phyloP scores from a whole-genome alignment of 2,888 invertebrate species.

The Criorhina ranunculi region DNA sequence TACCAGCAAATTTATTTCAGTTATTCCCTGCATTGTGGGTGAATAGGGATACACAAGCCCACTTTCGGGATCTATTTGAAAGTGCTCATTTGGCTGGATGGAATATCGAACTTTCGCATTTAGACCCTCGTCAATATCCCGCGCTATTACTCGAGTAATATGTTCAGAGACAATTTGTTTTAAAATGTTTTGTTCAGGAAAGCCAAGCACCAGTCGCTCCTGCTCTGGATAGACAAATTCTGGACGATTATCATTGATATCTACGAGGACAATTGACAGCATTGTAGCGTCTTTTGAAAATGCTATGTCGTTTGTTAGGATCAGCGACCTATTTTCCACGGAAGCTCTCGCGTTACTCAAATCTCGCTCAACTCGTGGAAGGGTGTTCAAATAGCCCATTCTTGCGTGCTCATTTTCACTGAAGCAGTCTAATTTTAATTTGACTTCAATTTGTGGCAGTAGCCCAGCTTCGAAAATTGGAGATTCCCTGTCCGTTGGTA shows the following conservation, averaged over 20 bases:
- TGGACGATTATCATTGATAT: conserved; percentile 80
- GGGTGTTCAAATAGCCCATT: neutral
- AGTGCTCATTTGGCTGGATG: conserved; percentile 77
- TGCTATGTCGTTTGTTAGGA: conserved; percentile 77
- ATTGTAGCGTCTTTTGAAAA: conserved; percentile 77
- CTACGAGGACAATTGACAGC: conserved; percentile 78
- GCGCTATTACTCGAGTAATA: conserved; percentile 78
- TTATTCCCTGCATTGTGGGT: conserved; percentile 57
- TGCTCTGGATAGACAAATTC: conserved; percentile 76
- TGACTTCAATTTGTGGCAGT: conserved; percentile 78
- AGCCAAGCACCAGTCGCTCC: conserved; percentile 76
- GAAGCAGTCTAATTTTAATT: conserved; percentile 77
- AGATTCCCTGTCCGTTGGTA: conserved; percentile 79
- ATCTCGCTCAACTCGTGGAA: neutral
- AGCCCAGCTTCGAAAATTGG: conserved; percentile 75
- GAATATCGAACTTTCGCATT: conserved; percentile 79
- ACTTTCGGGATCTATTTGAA: conserved; percentile 78
- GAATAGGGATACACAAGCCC: conserved; percentile 79
- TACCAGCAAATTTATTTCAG: conserved; percentile 75
- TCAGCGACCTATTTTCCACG: conserved; percentile 23
- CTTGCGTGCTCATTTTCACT: neutral
- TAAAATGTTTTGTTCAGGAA: conserved; percentile 77
- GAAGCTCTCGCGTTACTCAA: neutral
- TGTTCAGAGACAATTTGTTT: conserved; percentile 78
- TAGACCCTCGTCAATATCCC: conserved; percentile 78